phyloP scores from a whole-genome alignment of 2,888 invertebrate genomes.

The Protophormia terraenovae region DNA sequence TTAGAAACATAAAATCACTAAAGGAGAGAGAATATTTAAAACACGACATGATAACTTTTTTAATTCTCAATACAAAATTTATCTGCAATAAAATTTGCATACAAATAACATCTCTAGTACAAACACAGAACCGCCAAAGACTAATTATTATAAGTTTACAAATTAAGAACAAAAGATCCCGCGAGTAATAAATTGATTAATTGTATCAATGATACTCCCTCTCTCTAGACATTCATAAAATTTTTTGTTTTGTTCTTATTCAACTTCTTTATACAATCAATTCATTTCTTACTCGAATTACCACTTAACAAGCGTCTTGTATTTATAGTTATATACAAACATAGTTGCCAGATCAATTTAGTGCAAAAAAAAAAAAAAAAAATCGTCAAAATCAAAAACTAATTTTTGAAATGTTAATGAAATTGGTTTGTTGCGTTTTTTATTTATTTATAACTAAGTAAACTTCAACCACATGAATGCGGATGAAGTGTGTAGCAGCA shows the following conservation, averaged over 20 bases:
- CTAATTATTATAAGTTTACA: slow-evolving; percentile 49
- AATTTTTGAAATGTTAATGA: too few relatives aligned
- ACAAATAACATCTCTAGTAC: neutral
- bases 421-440: too few relatives aligned
- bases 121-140: slow-evolving; percentile 35
- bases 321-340: too few relatives aligned
- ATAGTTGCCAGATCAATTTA: too few relatives aligned
- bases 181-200: slow-evolving; percentile 52
- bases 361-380: too few relatives aligned
- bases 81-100: neutral
- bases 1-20: neutral
- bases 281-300: neutral
- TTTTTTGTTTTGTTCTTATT: neutral
- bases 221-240: neutral
- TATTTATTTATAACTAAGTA: too few relatives aligned
- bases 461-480: too few relatives aligned
- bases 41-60: slow-evolving; percentile 11
- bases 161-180: slow-evolving; percentile 50
- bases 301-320: too few relatives aligned
- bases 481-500: too few relatives aligned
- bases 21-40: neutral
- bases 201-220: slow-evolving; percentile 45
- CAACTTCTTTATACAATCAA: too few relatives aligned
- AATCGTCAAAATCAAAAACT: too few relatives aligned
- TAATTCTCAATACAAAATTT: neutral